Evolutionary conservation across 1,140 invertebrate species (phyloP).

Genomic region (Hycleus cichorii): DNA sequence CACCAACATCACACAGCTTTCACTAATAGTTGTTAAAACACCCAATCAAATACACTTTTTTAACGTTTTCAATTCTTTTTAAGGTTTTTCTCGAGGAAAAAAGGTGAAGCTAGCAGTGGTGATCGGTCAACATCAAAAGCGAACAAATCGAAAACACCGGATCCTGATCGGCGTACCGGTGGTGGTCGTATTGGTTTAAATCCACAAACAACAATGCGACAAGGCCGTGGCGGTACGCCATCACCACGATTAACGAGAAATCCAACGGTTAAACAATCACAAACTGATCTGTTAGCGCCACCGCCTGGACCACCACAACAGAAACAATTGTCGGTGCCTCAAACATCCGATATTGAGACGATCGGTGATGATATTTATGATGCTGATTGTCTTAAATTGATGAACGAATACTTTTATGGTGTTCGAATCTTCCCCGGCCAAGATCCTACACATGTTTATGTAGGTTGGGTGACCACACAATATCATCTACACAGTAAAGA

Average conservation of each 20-base stretch:
- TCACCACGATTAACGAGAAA: constrained; percentile 37
- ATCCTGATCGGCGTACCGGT: constrained; percentile 42
- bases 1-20: not conserved
- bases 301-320: constrained; percentile 53
- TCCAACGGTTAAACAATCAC: constrained; percentile 51
- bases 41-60: not conserved
- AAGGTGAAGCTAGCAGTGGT: constrained; percentile 55
- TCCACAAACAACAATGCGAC: not conserved
- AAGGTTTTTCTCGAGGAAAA: constrained; percentile 75
- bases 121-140: constrained; percentile 46
- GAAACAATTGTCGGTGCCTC: constrained; percentile 63
- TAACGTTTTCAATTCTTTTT: constrained; percentile 2
- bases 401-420: constrained; percentile 98
- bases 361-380: constrained; percentile 81
- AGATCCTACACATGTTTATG: constrained; percentile 93
- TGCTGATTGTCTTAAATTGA: constrained; percentile 78
- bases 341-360: constrained; percentile 61
- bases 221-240: constrained; percentile 7
- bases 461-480: constrained; percentile 99
- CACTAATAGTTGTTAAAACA: constrained; percentile 1
- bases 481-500: constrained; percentile 85
- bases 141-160: constrained; percentile 64
- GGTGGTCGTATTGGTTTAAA: not conserved
- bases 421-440: constrained; percentile 88
- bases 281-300: constrained; percentile 57